Percentiles rank a stretch among this genome's conserved stretches.
Conservation (phyloP, 2,113 vertebrate species). For the Paradoxurus hermaphroditus region DNA sequence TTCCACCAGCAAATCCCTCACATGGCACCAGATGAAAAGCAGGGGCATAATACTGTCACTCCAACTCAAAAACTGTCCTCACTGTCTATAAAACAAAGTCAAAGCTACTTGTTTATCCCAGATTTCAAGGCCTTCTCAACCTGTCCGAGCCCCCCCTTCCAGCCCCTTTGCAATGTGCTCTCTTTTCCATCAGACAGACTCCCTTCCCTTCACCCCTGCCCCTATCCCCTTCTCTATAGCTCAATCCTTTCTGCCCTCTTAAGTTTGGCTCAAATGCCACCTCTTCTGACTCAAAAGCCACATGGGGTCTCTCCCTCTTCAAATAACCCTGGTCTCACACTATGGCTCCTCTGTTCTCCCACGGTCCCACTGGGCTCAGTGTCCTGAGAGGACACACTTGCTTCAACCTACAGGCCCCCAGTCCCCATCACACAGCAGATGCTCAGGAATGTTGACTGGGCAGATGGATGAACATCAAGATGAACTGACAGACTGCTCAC, state of each 20-base stretch:
- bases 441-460: background rate
- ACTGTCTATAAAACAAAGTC: background rate
- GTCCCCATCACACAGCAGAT: background rate
- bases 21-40: background rate
- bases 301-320: background rate
- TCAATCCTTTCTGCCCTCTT: background rate
- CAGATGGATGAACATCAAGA: background rate
- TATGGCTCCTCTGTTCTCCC: too few relatives aligned
- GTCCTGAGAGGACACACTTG: background rate
- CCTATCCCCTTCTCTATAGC: too few relatives aligned
- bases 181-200: background rate
- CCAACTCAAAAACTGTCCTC: background rate
- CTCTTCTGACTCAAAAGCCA: too few relatives aligned
- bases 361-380: rapidly evolving
- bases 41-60: background rate
- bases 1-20: background rate
- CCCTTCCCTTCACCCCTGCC: background rate
- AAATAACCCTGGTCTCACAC: background rate
- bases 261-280: background rate
- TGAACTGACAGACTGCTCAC: background rate
- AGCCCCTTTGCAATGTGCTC: rapidly evolving
- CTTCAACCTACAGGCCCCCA: background rate
- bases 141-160: background rate
- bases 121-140: background rate
- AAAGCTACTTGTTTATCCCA: too few relatives aligned